Evolutionary conservation across 2,888 invertebrate species (phyloP).

Genomic region (Hetaerina titia): DNA sequence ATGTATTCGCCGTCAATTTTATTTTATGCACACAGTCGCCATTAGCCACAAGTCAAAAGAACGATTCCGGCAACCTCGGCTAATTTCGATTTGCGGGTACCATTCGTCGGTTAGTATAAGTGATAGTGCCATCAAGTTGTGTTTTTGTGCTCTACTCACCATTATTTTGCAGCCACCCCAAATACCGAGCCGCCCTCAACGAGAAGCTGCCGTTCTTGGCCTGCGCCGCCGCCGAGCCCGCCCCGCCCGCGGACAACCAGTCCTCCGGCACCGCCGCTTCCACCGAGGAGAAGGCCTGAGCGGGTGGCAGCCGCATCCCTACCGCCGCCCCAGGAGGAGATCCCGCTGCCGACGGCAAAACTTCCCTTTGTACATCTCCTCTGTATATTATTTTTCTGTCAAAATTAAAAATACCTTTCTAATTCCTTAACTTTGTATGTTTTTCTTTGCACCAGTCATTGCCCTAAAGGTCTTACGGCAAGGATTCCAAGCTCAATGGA

Average conservation of each 20-base stretch:
- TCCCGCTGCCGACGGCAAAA: not conserved
- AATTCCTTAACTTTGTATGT: not conserved
- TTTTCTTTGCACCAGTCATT: no score
- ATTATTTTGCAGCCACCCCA: slow-evolving; percentile 83
- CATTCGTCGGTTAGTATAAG: no score
- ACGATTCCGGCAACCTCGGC: no score
- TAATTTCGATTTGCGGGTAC: no score
- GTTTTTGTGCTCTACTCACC: no score
- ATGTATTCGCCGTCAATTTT: no score
- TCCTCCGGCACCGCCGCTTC: slow-evolving; percentile 85
- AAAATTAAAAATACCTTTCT: not conserved
- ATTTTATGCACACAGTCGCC: no score
- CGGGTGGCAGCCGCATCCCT: not conserved
- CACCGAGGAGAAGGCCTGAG: slow-evolving; percentile 70
- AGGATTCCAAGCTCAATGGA: no score
- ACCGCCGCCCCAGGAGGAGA: not conserved
- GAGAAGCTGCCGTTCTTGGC: slow-evolving; percentile 88
- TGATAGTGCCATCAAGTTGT: no score
- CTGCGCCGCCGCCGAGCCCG: slow-evolving; percentile 80
- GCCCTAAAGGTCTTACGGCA: no score
- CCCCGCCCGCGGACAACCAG: slow-evolving; percentile 80
- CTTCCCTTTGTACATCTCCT: not conserved
- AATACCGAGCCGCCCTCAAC: slow-evolving; percentile 87
- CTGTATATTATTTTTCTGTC: not conserved
- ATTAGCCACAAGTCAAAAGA: no score